Percentiles rank a stretch among this genome's conserved stretches.
phyloP scores from a whole-genome alignment of 2,797 vertebrate genomes.

The Anomalospiza imberbis region DNA sequence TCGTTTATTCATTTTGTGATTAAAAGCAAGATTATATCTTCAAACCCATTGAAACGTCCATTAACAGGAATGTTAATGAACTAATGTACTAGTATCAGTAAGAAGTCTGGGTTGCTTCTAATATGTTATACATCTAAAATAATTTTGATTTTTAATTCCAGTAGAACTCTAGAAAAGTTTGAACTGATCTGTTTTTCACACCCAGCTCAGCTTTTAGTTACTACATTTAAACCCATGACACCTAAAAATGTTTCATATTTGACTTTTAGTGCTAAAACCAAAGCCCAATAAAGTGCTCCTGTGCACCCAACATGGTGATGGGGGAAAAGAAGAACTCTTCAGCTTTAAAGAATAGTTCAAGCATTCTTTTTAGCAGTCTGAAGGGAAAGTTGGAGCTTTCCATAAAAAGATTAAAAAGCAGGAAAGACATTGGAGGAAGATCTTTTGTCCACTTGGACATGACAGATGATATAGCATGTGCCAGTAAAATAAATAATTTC shows the following conservation, averaged over 20 bases:
- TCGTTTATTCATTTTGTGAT: not conserved
- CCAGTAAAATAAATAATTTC: conserved; percentile 49
- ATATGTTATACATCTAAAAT: not conserved
- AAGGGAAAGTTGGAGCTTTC: not conserved
- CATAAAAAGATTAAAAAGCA: conserved; percentile 21
- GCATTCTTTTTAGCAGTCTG: not conserved
- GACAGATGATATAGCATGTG: conserved; percentile 8
- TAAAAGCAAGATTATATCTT: not conserved
- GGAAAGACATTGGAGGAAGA: not conserved
- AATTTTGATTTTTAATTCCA: not conserved
- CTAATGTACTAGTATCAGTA: not conserved
- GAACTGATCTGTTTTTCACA: not conserved
- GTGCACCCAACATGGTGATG: not conserved
- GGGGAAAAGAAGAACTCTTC: not conserved
- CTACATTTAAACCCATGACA: not conserved
- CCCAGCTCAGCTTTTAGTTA: not conserved
- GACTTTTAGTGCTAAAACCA: not conserved
- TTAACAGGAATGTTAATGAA: not conserved
- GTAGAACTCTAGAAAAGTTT: not conserved
- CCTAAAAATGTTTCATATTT: not conserved
- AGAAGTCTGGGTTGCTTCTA: not conserved
- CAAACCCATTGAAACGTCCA: not conserved
- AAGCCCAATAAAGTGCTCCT: not conserved
- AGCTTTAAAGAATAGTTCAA: not conserved
- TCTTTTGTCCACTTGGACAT: not conserved